Percentiles rank a stretch among this genome's conserved stretches.
These are phyloP conservation scores for Paracanthobrama guichenoti DNA, from an alignment of 2,113 vertebrate species.

Conservation along the genomic window DNA sequence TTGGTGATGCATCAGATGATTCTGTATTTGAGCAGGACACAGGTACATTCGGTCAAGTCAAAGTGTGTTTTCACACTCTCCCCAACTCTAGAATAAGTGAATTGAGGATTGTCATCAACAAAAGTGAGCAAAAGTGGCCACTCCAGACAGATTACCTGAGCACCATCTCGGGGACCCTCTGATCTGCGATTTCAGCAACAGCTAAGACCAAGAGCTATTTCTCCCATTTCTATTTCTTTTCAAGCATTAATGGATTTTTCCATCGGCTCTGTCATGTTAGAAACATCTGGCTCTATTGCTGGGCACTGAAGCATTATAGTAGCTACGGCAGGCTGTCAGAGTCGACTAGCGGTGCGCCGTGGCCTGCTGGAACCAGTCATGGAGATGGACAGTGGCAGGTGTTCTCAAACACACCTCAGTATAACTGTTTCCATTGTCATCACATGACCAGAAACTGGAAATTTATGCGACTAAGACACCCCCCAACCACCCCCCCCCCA, in stretches of 20 bases:
- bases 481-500: background rate
- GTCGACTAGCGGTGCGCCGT: background rate
- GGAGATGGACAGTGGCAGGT: slow-evolving; percentile 50
- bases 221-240: slow-evolving; percentile 19
- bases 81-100: slow-evolving; percentile 29
- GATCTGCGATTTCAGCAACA: slow-evolving; percentile 28
- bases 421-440: slow-evolving; percentile 50
- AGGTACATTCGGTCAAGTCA: slow-evolving; percentile 43
- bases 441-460: slow-evolving; percentile 46
- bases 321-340: slow-evolving; percentile 47
- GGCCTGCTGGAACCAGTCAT: slow-evolving; percentile 41
- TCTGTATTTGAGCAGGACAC: slow-evolving; percentile 13
- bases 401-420: slow-evolving; percentile 51
- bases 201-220: background rate
- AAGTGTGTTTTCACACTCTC: slow-evolving; percentile 46
- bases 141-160: slow-evolving; percentile 48
- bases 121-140: slow-evolving; percentile 44
- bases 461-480: slow-evolving; percentile 48
- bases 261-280: slow-evolving; percentile 34
- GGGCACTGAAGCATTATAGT: slow-evolving; percentile 50
- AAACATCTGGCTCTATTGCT: slow-evolving; percentile 56
- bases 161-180: slow-evolving; percentile 37
- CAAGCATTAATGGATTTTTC: slow-evolving; percentile 37
- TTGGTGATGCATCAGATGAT: background rate
- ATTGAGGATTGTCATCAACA: slow-evolving; percentile 23